phyloP scores from a whole-genome alignment of 2,797 vertebrate species.

The Cirrhinus molitorella region DNA sequence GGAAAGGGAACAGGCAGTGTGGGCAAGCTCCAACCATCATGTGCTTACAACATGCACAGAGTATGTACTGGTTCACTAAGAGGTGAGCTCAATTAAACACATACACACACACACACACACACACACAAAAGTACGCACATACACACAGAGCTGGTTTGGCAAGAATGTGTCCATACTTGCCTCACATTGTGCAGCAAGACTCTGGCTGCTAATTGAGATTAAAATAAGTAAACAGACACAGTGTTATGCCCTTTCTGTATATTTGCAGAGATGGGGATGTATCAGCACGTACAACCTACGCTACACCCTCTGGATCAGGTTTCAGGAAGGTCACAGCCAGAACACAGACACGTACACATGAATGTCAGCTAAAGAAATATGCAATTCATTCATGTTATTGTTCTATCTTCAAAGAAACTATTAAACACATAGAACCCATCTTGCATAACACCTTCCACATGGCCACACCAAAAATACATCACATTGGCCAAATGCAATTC shows the following conservation, averaged over 20 bases:
- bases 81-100: conserved; percentile 67
- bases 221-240: conserved; percentile 79
- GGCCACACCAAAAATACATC: conserved; percentile 51
- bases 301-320: conserved; percentile 56
- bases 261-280: conserved; percentile 65
- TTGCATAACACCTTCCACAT: conserved; percentile 62
- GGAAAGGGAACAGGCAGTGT: conserved; percentile 30
- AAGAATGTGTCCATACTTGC: conserved; percentile 80
- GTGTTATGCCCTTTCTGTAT: conserved; percentile 77
- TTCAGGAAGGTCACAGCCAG: conserved; percentile 63
- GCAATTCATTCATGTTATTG: conserved; percentile 32
- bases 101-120: conserved; percentile 67
- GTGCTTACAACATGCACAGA: conserved; percentile 67
- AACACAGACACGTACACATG: conserved; percentile 46
- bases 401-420: conserved; percentile 34
- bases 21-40: conserved; percentile 59
- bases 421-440: not conserved
- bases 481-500: conserved; percentile 31
- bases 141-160: conserved; percentile 80
- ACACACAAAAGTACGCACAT: conserved; percentile 70
- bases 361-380: conserved; percentile 39
- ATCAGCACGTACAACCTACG: conserved; percentile 38
- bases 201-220: conserved; percentile 83
- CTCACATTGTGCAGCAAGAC: conserved; percentile 77
- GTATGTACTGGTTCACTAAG: conserved; percentile 68